Base-by-base conservation (phyloP, 2,888 invertebrate species). In the Cosmopolites sordidus region DNA sequence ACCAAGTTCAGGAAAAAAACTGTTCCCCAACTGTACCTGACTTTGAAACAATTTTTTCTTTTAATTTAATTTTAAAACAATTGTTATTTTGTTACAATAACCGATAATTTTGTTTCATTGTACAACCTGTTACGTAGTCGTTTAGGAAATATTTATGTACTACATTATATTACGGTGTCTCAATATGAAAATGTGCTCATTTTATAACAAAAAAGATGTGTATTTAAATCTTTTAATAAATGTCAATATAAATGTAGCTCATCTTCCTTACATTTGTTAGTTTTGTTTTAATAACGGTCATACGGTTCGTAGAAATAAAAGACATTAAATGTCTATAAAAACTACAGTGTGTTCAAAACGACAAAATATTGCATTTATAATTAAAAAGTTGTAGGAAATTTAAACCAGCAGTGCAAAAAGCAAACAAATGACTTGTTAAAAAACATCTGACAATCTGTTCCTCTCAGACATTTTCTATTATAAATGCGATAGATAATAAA, bases 211-310 rank as follows among this genome's bases (percentile, higher is more conserved):
- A 59, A 60, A 59, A 55, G 56, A 60, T 63, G 63, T 54, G 54
- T 54, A 53, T 50, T 45, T 63, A 62, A 64, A 67, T 61, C 63
- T 66, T 68, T 66, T 69, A 72, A 69, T 68, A 67, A 71, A 73
- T 73, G 74, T 73, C 73, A 74, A 74, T 73, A 74, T 51, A 50
- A 65, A 67, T 67, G 67, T 73, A 73, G 73, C 72, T 73, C 72
- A 72, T 64, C 69, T 66, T 49, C 41, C 45, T 57, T 56, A 15
- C 17, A 16, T 40, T 14, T 37, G 12, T 12, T 40, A 40, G 70
- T 69, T 68, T 70, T 69, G n/a, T n/a, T 71, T 69, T 63, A 66
- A 64, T 61, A 62, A 63, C 62, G 65, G 58, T 62, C 63, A 62
- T 66, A 64, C 66, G 66, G 67, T 69, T 67, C 64, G 60, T 69